Evolutionary conservation across 2,888 invertebrate species (phyloP).

Genomic region (Acanthopleura granulata): DNA sequence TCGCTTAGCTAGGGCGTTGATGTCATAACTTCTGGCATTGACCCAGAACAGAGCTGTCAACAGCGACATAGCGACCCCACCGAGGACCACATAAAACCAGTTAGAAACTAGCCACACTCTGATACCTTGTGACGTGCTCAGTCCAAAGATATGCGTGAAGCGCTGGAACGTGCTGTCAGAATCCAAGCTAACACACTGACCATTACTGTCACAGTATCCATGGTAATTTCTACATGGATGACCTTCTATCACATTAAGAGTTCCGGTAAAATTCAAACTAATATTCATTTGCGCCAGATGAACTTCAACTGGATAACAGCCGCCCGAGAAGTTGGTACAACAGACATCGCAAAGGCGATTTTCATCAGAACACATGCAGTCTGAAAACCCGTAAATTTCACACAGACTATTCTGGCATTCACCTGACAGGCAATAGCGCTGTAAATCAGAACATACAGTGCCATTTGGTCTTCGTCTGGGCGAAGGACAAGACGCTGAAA

Average conservation of each 20-base stretch:
- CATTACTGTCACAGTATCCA: constrained; percentile 37
- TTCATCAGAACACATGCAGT: constrained; percentile 36
- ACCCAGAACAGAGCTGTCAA: constrained; percentile 33
- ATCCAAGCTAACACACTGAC: constrained; percentile 34
- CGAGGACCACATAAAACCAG: constrained; percentile 43
- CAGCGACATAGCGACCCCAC: constrained; percentile 24
- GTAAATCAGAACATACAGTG: constrained; percentile 38
- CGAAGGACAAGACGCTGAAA: constrained; percentile 40
- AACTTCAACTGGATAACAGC: too few species aligned
- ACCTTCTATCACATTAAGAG: background rate
- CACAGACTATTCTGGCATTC: constrained; percentile 43
- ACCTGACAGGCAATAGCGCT: constrained; percentile 41
- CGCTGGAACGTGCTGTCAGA: constrained; percentile 31
- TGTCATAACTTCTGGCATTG: constrained; percentile 32
- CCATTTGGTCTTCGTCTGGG: constrained; percentile 30
- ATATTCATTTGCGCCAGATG: background rate
- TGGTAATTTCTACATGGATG: constrained; percentile 34
- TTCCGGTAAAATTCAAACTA: constrained; percentile 29
- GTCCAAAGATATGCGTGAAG: constrained; percentile 32
- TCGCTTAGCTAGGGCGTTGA: constrained; percentile 40
- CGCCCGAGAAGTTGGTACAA: constrained; percentile 30
- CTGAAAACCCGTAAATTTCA: constrained; percentile 26
- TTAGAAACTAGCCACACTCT: constrained; percentile 37
- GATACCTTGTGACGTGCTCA: constrained; percentile 28
- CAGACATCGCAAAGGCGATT: constrained; percentile 40